Conservation (phyloP, 2,113 vertebrate species). For the Camelus dromedarius region DNA sequence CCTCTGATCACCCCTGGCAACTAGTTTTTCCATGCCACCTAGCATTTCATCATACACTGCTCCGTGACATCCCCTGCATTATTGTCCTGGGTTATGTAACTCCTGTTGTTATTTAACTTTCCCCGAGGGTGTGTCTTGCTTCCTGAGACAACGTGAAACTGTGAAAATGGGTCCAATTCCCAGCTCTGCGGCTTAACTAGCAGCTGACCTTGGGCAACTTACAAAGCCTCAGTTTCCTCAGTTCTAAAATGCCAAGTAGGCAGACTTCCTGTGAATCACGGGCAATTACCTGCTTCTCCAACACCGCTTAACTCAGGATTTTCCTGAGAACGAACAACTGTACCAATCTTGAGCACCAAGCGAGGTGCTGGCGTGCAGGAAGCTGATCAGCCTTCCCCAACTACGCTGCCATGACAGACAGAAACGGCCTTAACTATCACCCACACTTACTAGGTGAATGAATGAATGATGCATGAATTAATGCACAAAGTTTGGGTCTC, state of each 20-base stretch:
- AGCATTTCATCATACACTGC: neutral
- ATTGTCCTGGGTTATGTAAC: conserved; percentile 39
- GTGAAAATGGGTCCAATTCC: conserved; percentile 14
- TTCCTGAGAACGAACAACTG: neutral
- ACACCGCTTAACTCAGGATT: neutral
- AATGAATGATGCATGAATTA: neutral
- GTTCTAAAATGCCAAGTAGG: neutral
- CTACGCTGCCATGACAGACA: neutral
- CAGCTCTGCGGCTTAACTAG: conserved; percentile 26
- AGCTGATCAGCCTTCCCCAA: neutral
- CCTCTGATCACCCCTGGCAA: neutral
- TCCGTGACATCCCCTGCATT: neutral
- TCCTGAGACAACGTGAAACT: conserved; percentile 32
- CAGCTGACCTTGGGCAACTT: neutral
- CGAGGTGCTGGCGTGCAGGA: neutral
- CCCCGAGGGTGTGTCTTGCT: neutral
- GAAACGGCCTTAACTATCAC: neutral
- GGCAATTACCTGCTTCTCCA: neutral
- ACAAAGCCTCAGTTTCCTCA: conserved; percentile 50
- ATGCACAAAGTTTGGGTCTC: neutral
- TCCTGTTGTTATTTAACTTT: conserved; percentile 46
- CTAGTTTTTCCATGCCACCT: neutral
- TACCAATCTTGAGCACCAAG: neutral
- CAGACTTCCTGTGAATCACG: neutral
- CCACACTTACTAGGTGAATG: neutral